Evolutionary conservation across 1,140 invertebrate species (phyloP), one percentile per base, ranked within the genome.

Genomic region (Drosophila bifasciata): DNA sequence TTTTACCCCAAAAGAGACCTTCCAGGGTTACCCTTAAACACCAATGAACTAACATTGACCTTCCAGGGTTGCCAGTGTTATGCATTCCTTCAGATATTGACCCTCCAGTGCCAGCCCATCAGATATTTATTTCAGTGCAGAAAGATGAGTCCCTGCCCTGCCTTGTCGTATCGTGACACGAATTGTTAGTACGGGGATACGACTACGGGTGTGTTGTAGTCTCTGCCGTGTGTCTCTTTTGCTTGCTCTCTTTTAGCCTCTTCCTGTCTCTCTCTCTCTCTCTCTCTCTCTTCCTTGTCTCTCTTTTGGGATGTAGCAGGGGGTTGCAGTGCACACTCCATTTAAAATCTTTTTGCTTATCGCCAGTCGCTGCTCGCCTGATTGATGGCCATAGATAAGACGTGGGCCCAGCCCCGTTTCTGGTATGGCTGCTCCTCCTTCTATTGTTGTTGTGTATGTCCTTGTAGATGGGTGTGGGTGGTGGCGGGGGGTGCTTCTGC

Each of bases 271-370:
- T 17, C 9, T 44, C 17, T 16, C 9, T 44, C 17, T 16, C 21
- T 21, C 17, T 17, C 1, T n/a, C 28, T 25, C 21, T 19, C 19
- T 49, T 56, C 62, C 52, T 25, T 16, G 16, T 25, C 46, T 41
- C 59, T 32, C 36, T 57, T 39, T 39, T 32, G 9, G 3, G 9
- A 4, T 2, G 11, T 11, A 16, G 44, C n/a, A 7, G 46, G 1
- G 17, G 69, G 41, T 52, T 21, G 19, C 19, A 52, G 60, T 75
- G 79, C 78, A 71, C 75, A 89, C 85, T 89, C 85, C 85, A 89
- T 89, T 89, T 89, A 79, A 88, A 91, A 91, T 91, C 89, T 91
- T 91, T 89, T 91, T 85, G 80, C 89, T 91, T 91, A 91, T 91
- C 89, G 85, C 71, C 55, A 75, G 66, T 78, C 79, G 89, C 85